Evolutionary conservation across 2,797 vertebrate genomes (phyloP), one percentile per base, ranked within the genome.

Genomic region (Acropternis orthonyx): DNA sequence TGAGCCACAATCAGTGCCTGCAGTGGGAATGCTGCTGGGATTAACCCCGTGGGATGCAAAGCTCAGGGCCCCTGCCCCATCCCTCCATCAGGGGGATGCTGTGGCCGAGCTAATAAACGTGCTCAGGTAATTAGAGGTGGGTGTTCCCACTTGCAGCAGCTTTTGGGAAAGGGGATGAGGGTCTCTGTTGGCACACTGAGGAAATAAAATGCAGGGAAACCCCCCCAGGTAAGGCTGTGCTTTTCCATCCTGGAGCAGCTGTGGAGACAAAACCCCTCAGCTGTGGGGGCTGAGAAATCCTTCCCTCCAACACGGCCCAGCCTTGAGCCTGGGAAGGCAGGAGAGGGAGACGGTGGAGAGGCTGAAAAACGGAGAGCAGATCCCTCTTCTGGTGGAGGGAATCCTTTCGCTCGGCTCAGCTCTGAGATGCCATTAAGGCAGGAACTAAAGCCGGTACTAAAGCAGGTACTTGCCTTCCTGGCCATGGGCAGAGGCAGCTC

Each of bases 191-290:
- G 48, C 23, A 22, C 18, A 4, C 7, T 2, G 26, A 22, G 46
- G 76, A 49, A 18, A n/a, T 2, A 5, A 76, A 83, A 52, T 0
- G 2, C 8, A 4, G 66, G 46, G 9, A 21, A 32, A 37, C 26
- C 0, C 1, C 26, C 0, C 1, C 3, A 2, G 30, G 14, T 3
- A 19, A 13, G 32, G 51, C 41, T 27, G 66, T 4, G 43, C 10
- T 14, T 26, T 28, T n/a, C 9, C 37, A 54, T 58, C 49, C 73
- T 13, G 61, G 36, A 55, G 61, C 43, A 16, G 27, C 34, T 8
- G 16, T 1, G 73, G 46, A 61, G 69, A 48, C 11, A 48, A 56
- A 68, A 43, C 3, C 7, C 24, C 28, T 10, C 21, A 1, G 30
- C 10, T 34, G 52, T 19, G 20, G 14, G 8, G 28, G 13, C 27